Base-by-base conservation (phyloP, 2,113 vertebrate genomes). In the Phyllostomus discolor region DNA sequence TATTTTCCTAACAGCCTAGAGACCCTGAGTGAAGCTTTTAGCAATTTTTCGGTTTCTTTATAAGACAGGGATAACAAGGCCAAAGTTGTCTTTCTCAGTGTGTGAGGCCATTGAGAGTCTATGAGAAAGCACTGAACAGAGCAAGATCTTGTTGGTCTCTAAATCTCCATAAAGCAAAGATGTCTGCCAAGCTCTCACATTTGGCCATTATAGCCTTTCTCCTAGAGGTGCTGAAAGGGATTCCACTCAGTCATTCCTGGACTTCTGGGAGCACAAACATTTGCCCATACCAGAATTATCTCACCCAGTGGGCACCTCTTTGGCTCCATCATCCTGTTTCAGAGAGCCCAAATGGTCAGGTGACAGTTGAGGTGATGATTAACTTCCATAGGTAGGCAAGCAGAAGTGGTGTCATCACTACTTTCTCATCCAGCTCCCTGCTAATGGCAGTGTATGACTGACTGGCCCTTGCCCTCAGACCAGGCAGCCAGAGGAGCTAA, bases 1-100 rank as follows among this genome's bases (percentile, higher is more conserved):
- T 92, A 88, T 94, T 78, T 73, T 86, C 75, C 54, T 46, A 73
- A 82, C 24, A 78, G 41, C 46, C 38, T 35, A 46, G 16, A 96
- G 54, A 66, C 41, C n/a, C 59, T 70, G 24, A 84, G 8, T 73
- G 28, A 75, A 64, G 50, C 50, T 69, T 91, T 73, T 54, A 48
- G 48, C 24, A 94, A 2, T 85, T 80, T 43, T 90, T 80, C n/a
- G 72, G 3, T 85, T 97, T 97, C 72, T 69, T 92, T 82, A 50
- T n/a, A 86, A 92, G 76, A 92, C 57, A 91, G 14, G 20, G 31
- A 41, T 95, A 78, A 83, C n/a, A 92, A 96, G 43, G 72, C 57
- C 72, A 92, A 62, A 1, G 14, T 87, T 92, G 38, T 64, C 46
- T 73, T 95, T 85, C 43, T 80, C 31, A 9, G 48, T 38, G 73